Evolutionary conservation across 2,113 vertebrate genomes (phyloP), one percentile per base, ranked within the genome.

Genomic region (Centropus bengalensis): DNA sequence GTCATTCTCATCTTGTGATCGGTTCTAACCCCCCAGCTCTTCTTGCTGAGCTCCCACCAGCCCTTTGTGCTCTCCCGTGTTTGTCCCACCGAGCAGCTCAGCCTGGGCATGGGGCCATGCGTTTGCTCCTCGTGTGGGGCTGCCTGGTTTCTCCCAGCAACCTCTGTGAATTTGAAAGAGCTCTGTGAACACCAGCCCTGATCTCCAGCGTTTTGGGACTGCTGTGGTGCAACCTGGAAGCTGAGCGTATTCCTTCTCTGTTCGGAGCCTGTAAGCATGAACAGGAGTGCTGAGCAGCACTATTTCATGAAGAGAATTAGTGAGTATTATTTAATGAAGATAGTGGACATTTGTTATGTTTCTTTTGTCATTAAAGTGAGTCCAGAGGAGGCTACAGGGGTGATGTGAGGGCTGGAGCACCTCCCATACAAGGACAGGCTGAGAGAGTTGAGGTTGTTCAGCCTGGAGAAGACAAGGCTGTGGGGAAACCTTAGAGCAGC

Each of bases 101-200:
- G 62, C 49, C 56, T 12, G 18, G 24, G 17, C 21, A 3, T 1
- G 16, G 36, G 26, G 36, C 6, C 9, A 49, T 14, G 63, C 8
- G 10, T 27, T 56, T 10, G 26, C 8, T 91, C 63, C 42, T 86
- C 3, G 0, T 9, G 17, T 9, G 38, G 67, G 17, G 45, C 30
- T 24, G 28, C 74, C 20, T 40, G 59, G 6, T 5, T 55, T 27
- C 28, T 38, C 70, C 45, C 23, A 22, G 1, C 32, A 18, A 18
- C 63, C 23, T 26, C 69, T 27, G 47, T 1, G 1, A 27, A 19
- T 26, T 2, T 26, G 51, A 8, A 9, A 22, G 33, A 47, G 24
- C 0, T 3, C 42, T 74, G 69, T 0, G 2, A 32, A 24, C 1
- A 0, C 30, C 49, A 76, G 51, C 28, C 32, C 52, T 51, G 58